These are phyloP conservation scores for Epizoanthus rinbou DNA, from an alignment of 92 coral and sea anemone species.

Conservation along the genomic window DNA sequence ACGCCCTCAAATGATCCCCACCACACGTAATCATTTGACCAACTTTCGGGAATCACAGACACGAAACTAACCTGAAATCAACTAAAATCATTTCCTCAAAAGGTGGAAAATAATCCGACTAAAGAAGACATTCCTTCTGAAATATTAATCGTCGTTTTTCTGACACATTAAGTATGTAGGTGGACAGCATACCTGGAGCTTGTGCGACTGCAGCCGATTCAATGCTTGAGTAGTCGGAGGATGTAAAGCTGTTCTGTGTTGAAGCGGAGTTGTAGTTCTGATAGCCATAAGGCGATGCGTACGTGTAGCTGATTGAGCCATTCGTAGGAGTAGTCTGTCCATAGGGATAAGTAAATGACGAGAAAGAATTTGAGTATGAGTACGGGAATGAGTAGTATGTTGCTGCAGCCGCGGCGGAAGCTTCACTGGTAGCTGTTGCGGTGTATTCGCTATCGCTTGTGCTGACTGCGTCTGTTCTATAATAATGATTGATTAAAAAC, in stretches of 20 bases:
- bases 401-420: conserved; percentile 57
- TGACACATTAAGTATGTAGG: conserved; percentile 68
- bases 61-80: conserved; percentile 5
- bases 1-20: conserved; percentile 25
- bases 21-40: conserved; percentile 1
- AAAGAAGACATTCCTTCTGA: conserved; percentile 63
- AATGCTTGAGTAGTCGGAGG: conserved; percentile 47
- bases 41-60: conserved; percentile 9
- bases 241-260: conserved; percentile 62
- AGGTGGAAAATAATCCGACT: conserved; percentile 45
- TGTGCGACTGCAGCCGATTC: conserved; percentile 57
- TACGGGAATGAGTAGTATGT: conserved; percentile 89
- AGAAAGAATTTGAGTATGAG: conserved; percentile 79
- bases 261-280: conserved; percentile 71
- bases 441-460: conserved; percentile 82
- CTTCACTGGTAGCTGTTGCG: conserved; percentile 81
- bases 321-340: conserved; percentile 68
- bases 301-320: conserved; percentile 77
- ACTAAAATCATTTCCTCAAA: conserved; percentile 24
- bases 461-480: conserved; percentile 93
- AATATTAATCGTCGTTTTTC: conserved; percentile 71
- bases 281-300: conserved; percentile 83
- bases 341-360: conserved; percentile 78
- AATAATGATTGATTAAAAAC: conserved; percentile 48
- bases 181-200: conserved; percentile 63